phyloP scores from a whole-genome alignment of 1,140 invertebrate species.

The Drosophila pseudoobscura region DNA sequence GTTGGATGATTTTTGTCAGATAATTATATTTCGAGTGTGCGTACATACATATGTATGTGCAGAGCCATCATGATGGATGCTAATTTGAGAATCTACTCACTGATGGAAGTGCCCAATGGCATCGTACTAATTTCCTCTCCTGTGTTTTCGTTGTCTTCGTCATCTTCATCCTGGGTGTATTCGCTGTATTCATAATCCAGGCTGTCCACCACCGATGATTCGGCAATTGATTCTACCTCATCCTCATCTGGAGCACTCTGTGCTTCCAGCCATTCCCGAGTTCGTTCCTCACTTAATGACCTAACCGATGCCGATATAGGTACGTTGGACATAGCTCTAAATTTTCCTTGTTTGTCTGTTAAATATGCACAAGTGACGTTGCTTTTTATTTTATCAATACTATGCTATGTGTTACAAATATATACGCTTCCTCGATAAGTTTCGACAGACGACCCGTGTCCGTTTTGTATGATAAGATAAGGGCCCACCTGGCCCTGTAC shows the following conservation, averaged over 20 bases:
- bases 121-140: constrained; percentile 63
- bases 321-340: constrained; percentile 47
- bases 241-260: constrained; percentile 43
- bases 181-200: constrained; percentile 69
- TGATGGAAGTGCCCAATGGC: constrained; percentile 51
- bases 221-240: constrained; percentile 67
- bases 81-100: constrained; percentile 27
- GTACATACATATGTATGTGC: too few relatives aligned
- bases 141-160: constrained; percentile 39
- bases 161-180: constrained; percentile 41
- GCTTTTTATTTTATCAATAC: constrained; percentile 35
- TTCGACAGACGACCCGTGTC: constrained; percentile 19
- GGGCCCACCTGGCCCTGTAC: not conserved
- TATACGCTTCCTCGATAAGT: constrained; percentile 47
- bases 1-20: not conserved
- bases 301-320: constrained; percentile 31
- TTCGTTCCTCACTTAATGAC: constrained; percentile 50
- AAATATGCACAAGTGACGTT: constrained; percentile 20
- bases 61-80: too few relatives aligned
- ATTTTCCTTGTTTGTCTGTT: constrained; percentile 1
- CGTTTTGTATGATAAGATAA: constrained; percentile 52
- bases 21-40: not conserved
- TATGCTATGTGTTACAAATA: constrained; percentile 32
- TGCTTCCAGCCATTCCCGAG: constrained; percentile 54
- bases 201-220: constrained; percentile 73